A percentile compares a stretch with the other conserved stretches of the same genome.
Conservation (phyloP, 2,888 invertebrate genomes). For the Drosophila paranaensis region DNA sequence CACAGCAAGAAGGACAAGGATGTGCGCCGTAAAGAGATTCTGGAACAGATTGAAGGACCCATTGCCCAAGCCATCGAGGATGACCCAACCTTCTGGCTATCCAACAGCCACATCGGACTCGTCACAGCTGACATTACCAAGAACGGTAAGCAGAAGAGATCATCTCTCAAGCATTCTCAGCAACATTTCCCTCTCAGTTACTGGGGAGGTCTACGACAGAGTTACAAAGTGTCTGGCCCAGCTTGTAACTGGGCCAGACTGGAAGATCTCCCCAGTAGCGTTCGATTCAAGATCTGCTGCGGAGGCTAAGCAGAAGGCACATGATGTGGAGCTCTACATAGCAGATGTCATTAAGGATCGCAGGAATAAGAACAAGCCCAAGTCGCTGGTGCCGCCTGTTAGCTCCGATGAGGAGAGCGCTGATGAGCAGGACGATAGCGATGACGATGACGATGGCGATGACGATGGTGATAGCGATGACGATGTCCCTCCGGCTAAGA, state of each 20-base stretch:
- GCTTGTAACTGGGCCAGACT: slow-evolving; percentile 85
- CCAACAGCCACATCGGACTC: slow-evolving; percentile 88
- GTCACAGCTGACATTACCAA: slow-evolving; percentile 90
- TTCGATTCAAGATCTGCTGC: too few species aligned
- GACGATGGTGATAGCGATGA: not conserved
- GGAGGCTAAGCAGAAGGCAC: slow-evolving; percentile 30
- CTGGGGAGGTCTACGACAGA: slow-evolving; percentile 82
- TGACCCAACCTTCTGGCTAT: slow-evolving; percentile 89
- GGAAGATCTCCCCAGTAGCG: slow-evolving; percentile 84
- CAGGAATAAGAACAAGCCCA: slow-evolving; percentile 54
- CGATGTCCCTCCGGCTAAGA: too few species aligned
- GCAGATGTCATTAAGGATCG: slow-evolving; percentile 71
- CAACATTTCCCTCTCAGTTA: slow-evolving; percentile 61
- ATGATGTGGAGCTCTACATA: slow-evolving; percentile 75
- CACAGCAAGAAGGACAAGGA: slow-evolving; percentile 91
- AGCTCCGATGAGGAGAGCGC: slow-evolving; percentile 41
- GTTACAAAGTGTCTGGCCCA: slow-evolving; percentile 85
- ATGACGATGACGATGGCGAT: not conserved
- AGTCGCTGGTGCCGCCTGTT: slow-evolving; percentile 2
- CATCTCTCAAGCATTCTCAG: not conserved
- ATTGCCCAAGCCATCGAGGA: slow-evolving; percentile 86
- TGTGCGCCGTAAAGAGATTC: slow-evolving; percentile 89
- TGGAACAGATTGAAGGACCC: slow-evolving; percentile 88
- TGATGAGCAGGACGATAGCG: not conserved
- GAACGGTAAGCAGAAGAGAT: slow-evolving; percentile 85